Evolutionary conservation across 30 jellyfish, hydroid and myxozoan species (phyloP), one percentile per base, ranked within the genome.

Genomic region (Chrysaora quinquecirrha): DNA sequence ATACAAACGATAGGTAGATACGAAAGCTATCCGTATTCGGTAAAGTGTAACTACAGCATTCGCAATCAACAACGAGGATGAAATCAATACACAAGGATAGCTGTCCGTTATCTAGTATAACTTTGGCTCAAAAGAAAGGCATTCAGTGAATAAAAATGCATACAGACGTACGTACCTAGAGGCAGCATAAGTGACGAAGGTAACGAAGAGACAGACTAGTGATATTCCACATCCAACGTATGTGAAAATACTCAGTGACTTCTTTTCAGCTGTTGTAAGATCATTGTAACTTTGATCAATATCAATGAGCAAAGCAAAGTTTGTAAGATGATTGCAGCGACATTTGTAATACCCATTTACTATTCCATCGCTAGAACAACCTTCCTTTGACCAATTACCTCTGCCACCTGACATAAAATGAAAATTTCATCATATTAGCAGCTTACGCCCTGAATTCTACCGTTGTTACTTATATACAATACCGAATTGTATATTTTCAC

Each of bases 291-390:
- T 31, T 33, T 29, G 43, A 16, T 27, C 65, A 20, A 75, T 49
- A 4, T 56, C 47, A 16, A 75, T 18, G 27, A 75, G 30, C 0
- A 75, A 50, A 0, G 76, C 87, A 30, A 75, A 75, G 76, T 75
- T 58, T 1, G 87, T 75, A 75, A 75, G 27, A 48, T 75, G 87
- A 35, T 75, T 52, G 76, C 87, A 75, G 22, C 87, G 75, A 46
- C 87, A 75, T 49, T 32, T 27, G 24, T 27, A 75, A 22, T 21
- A 21, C 6, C 76, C 29, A 27, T 75, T 34, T 19, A 27, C 19
- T 14, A 46, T 12, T 7, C 76, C 76, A 14, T 54, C 14, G 16
- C 14, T 61, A 0, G 33, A 27, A 27, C 87, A 75, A 9, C 87
- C 87, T 50, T 18, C 22, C 3, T 38, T 21, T 10, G 87, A 75